Evolutionary conservation across 2,797 vertebrate genomes (phyloP), one percentile per base, ranked within the genome.

Genomic region (Garrulus glandarius): DNA sequence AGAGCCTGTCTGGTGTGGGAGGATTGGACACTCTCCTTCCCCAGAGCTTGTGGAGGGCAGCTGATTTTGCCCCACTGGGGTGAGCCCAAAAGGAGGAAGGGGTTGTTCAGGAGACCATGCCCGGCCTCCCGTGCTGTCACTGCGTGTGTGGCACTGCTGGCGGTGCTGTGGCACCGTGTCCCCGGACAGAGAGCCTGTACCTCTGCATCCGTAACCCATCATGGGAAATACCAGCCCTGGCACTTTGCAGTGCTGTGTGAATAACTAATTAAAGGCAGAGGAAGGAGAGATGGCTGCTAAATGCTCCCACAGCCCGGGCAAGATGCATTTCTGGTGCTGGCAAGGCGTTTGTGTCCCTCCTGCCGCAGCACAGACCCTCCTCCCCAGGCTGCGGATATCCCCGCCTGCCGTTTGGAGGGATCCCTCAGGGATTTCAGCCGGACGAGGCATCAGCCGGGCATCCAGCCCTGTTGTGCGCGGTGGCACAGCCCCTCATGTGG

Each of bases 381-480:
- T 61, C 36, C 60, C 34, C 37, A 0, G 39, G 50, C 18, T 87
- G 89, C 8, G 11, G 53, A 0, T 8, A 7, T 17, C 49, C n/a
- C 3, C 0, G 1, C 10, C 6, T 11, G 39, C n/a, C 6, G 0
- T 7, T 11, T 0, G 41, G 16, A 67, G 55, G 30, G 29, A 23
- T 37, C 60, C 39, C 0, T 0, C 30, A 1, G 50, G 59, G 64
- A 27, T 72, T 76, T 13, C 11, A 19, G 29, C 22, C 0, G 2
- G 75, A 6, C 0, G 16, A 57, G 53, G 26, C 50, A 15, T 2
- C 69, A 27, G 20, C 47, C 72, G 21, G 37, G 23, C 15, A 6
- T 21, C 30, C 3, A 5, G 9, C 41, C 30, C 10, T 8, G 15
- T 1, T 29, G 27, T 29, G 22, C 0, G 5, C 0, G 0, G n/a